Conservation (phyloP, 2,797 vertebrate genomes). For the Florisuga fusca region DNA sequence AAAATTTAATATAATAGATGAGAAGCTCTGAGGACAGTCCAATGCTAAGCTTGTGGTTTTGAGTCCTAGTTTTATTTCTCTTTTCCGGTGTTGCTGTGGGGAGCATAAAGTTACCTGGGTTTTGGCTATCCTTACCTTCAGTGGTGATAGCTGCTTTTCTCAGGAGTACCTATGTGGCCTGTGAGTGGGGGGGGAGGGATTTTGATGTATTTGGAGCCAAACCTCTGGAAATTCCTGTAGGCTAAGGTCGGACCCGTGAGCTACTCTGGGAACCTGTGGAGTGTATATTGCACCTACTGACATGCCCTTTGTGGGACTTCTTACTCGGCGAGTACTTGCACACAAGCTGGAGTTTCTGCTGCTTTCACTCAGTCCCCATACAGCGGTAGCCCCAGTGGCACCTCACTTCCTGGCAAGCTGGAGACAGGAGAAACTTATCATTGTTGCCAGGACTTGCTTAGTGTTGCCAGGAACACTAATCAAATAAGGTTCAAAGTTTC, state of each 20-base stretch:
- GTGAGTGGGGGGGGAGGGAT: not conserved
- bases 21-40: not conserved
- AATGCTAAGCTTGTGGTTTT: not conserved
- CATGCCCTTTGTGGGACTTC: not conserved
- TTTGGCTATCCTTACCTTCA: not conserved
- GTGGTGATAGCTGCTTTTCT: not conserved
- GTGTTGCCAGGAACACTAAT: not conserved
- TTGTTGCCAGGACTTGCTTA: not conserved
- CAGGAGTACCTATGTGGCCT: not conserved
- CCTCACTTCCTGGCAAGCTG: not conserved
- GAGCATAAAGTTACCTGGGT: not conserved
- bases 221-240: not conserved
- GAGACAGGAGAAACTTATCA: not conserved
- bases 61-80: not conserved
- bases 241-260: not conserved
- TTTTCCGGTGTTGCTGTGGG: not conserved
- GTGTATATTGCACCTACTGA: not conserved
- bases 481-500: conserved; percentile 1
- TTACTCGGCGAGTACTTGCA: not conserved
- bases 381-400: not conserved
- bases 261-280: not conserved
- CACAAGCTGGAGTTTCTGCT: not conserved
- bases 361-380: not conserved
- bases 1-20: not conserved
- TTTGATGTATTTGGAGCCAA: not conserved